phyloP scores from a whole-genome alignment of 1,140 invertebrate genomes.

The Drosophila kepulauana region DNA sequence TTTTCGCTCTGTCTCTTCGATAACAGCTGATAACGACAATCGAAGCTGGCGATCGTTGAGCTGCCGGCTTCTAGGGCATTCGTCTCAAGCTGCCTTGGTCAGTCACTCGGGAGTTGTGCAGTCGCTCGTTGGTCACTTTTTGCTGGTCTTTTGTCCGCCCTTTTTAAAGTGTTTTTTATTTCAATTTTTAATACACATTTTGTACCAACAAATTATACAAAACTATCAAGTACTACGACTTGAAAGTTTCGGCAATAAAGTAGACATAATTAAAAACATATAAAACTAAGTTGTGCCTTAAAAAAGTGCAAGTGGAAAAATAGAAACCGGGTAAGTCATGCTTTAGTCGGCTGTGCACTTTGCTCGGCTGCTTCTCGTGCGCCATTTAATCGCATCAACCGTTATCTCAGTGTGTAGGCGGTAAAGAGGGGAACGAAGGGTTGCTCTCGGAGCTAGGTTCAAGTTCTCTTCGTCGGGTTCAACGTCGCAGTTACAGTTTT shows the following conservation, averaged over 20 bases:
- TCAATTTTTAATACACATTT: background rate
- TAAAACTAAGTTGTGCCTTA: background rate
- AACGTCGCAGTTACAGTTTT: conserved; percentile 56
- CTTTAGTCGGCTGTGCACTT: conserved; percentile 50
- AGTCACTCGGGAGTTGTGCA: conserved; percentile 72
- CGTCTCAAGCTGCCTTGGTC: conserved; percentile 37
- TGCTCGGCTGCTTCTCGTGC: conserved; percentile 40
- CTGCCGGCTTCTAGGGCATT: conserved; percentile 7
- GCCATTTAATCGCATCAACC: conserved; percentile 68
- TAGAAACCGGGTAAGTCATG: conserved; percentile 72
- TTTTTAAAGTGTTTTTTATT: conserved; percentile 31
- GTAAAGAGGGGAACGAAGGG: background rate
- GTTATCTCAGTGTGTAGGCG: conserved; percentile 66
- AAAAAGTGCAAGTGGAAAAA: conserved; percentile 14
- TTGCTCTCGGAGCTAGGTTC: background rate
- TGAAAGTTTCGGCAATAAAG: conserved; percentile 23
- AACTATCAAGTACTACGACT: conserved; percentile 21
- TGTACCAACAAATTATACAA: background rate
- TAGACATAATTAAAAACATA: background rate
- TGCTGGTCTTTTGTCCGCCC: conserved; percentile 1
- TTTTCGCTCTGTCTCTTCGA: conserved; percentile 19
- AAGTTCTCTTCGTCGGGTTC: conserved; percentile 21
- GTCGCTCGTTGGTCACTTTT: conserved; percentile 42
- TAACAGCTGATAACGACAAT: conserved; percentile 44
- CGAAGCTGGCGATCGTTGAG: conserved; percentile 28